Evolutionary conservation across 2,888 invertebrate genomes (phyloP).

Genomic region (Noctua janthina): DNA sequence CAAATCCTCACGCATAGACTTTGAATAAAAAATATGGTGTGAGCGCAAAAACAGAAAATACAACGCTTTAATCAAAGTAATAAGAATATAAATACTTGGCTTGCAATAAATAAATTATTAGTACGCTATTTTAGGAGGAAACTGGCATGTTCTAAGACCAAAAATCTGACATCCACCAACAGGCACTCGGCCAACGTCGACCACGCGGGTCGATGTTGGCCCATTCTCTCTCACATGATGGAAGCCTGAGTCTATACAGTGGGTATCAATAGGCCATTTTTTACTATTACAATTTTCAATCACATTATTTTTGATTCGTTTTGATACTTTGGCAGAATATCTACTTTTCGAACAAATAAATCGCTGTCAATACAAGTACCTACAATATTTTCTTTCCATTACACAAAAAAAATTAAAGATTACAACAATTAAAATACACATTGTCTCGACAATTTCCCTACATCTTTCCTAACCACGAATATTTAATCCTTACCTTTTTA

Average conservation of each 20-base stretch:
- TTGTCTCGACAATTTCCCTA: background rate
- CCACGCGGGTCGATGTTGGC: background rate
- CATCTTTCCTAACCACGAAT: background rate
- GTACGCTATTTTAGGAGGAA: background rate
- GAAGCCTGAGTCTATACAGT: background rate
- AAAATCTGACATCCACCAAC: background rate
- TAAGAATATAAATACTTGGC: no score
- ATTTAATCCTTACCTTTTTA: background rate
- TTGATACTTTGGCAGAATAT: background rate
- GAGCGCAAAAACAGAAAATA: no score
- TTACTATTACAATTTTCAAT: background rate
- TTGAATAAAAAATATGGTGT: no score
- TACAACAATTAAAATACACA: background rate
- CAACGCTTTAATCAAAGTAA: no score
- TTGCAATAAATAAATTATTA: background rate
- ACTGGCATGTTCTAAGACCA: background rate
- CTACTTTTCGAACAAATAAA: no score
- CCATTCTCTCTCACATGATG: background rate
- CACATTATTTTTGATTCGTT: background rate
- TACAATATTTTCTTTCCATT: background rate
- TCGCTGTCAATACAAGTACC: no score
- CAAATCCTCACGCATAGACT: no score
- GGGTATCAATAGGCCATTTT: background rate
- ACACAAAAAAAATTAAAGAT: background rate
- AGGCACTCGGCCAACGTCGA: background rate